Percentiles rank a stretch among this genome's conserved stretches.
phyloP scores from a whole-genome alignment of 2,797 vertebrate species.

The Potorous gilbertii region DNA sequence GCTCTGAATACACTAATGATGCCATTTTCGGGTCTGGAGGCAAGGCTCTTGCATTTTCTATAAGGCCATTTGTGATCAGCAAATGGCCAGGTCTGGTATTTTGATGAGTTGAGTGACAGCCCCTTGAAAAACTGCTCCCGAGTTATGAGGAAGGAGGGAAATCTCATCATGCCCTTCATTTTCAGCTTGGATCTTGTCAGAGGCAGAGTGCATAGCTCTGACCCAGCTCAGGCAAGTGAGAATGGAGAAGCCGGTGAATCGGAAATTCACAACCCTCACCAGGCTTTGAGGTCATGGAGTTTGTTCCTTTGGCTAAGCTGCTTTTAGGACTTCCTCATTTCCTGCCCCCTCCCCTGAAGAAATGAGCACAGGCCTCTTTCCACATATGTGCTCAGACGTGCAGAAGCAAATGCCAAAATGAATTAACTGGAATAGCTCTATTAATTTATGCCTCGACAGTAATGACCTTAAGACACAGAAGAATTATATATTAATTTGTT shows the following conservation, averaged over 20 bases:
- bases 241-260: not conserved
- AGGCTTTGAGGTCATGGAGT: slow-evolving; percentile 75
- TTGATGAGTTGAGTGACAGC: not conserved
- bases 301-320: slow-evolving; percentile 67
- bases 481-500: slow-evolving; percentile 86
- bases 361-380: slow-evolving; percentile 62
- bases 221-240: not conserved
- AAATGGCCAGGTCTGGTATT: slow-evolving; percentile 52
- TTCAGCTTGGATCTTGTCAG: slow-evolving; percentile 33
- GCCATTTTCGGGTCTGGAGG: slow-evolving; percentile 54
- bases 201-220: not conserved
- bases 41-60: slow-evolving; percentile 63
- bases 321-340: slow-evolving; percentile 69
- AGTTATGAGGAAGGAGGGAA: slow-evolving; percentile 16
- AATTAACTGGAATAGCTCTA: slow-evolving; percentile 83
- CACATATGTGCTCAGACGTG: slow-evolving; percentile 80
- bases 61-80: slow-evolving; percentile 48
- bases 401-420: slow-evolving; percentile 81
- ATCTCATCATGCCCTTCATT: not conserved
- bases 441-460: slow-evolving; percentile 84
- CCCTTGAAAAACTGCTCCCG: not conserved
- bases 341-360: not conserved
- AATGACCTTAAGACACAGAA: slow-evolving; percentile 86
- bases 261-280: not conserved
- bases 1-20: slow-evolving; percentile 47